Percentiles rank a stretch among this genome's conserved stretches.
These are phyloP conservation scores for Pterocles gutturalis DNA, from an alignment of 2,113 vertebrate species.

Conservation along the genomic window DNA sequence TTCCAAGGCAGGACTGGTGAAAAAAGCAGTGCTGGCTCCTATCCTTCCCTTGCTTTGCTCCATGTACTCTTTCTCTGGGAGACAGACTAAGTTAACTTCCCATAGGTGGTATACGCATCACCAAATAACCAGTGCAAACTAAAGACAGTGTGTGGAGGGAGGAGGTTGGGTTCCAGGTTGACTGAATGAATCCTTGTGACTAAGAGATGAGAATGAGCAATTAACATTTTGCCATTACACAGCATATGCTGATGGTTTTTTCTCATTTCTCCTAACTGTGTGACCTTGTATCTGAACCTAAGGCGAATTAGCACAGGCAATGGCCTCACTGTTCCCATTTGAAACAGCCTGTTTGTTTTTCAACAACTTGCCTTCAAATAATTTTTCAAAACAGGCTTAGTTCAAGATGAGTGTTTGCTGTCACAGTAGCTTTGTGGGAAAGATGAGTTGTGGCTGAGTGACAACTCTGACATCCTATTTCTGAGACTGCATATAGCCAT, in stretches of 20 bases:
- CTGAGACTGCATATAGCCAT: background rate
- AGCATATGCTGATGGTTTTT: background rate
- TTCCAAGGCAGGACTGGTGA: background rate
- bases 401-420: background rate
- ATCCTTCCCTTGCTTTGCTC: background rate
- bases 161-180: background rate
- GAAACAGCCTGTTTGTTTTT: background rate
- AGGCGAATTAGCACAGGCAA: background rate
- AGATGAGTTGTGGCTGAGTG: background rate
- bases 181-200: background rate
- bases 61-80: background rate
- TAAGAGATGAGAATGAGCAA: background rate
- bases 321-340: background rate
- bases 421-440: background rate
- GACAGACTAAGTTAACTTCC: background rate
- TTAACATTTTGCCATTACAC: background rate
- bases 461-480: background rate
- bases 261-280: background rate
- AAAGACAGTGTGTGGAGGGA: background rate
- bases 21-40: background rate
- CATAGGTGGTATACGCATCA: rapidly evolving
- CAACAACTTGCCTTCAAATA: constrained; percentile 2
- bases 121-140: background rate
- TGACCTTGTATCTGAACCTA: constrained; percentile 24
- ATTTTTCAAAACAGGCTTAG: background rate